Conservation (phyloP, 2,113 vertebrate species). For the Coracopsis vasa region DNA sequence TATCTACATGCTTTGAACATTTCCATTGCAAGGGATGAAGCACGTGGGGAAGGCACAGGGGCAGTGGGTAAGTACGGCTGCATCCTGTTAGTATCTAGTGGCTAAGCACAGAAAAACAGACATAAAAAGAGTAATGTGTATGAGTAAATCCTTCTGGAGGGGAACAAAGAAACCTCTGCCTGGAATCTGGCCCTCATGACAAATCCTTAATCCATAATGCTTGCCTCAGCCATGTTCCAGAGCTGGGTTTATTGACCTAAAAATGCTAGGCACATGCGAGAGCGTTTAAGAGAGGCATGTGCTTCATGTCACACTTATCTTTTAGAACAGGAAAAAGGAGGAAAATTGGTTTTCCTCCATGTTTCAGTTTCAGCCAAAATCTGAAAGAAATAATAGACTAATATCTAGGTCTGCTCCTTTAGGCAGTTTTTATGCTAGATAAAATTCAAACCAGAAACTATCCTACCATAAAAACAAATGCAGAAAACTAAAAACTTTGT, state of each 20-base stretch:
- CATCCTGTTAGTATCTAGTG: neutral
- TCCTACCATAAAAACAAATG: constrained; percentile 22
- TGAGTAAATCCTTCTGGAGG: neutral
- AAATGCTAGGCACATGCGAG: constrained; percentile 17
- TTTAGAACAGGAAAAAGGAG: constrained; percentile 53
- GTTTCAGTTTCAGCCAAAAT: constrained; percentile 31
- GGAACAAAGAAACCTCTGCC: constrained; percentile 27
- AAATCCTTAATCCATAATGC: neutral
- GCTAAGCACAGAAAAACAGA: neutral
- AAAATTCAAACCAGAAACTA: constrained; percentile 52
- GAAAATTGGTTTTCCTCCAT: constrained; percentile 56
- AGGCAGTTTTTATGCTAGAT: constrained; percentile 43
- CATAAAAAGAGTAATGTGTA: neutral
- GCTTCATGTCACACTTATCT: constrained; percentile 64
- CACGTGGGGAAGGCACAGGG: fast-evolving
- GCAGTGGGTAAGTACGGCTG: neutral
- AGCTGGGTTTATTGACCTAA: constrained; percentile 20
- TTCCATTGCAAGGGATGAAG: neutral
- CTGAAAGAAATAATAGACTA: constrained; percentile 34
- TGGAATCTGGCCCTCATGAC: neutral
- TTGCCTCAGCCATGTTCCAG: constrained; percentile 11
- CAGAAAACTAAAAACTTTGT: constrained; percentile 29
- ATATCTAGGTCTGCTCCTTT: neutral
- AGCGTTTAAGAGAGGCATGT: constrained; percentile 41
- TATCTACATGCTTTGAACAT: fast-evolving